Base-by-base conservation (phyloP, 1,140 invertebrate genomes). In the Caenorhabditis tropicalis region DNA sequence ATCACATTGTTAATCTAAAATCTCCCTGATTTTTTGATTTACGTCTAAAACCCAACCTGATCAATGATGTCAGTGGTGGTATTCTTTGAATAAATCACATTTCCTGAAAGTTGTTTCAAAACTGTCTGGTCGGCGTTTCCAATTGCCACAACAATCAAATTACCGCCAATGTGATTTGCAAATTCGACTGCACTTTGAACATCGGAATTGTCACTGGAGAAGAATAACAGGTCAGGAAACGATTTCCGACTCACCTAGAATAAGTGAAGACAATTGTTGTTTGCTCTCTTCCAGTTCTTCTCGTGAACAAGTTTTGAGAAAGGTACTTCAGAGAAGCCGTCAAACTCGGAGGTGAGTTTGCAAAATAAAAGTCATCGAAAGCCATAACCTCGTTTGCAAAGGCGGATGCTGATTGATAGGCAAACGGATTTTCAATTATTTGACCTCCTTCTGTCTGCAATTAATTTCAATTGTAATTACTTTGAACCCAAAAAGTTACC, bases 91-190 rank as follows among this genome's bases (percentile, higher is more conserved):
- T 36, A 65, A 29, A 82, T 49, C 39, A 82, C 82, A 70, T 82
- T 70, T 82, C 82, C 58, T 48, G 58, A 60, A 27, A 82, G 51
- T 43, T 82, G 36, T 29, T 51, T 74, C 29, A 82, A 74, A 46
- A 70, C 43, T 27, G 36, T 82, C 19, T 46, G 33, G 19, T 74
- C 60, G 0, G 58, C 36, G 27, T 49, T 27, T 2, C 58, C 82
- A 70, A 82, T 46, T 29, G 58, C 56, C 39, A 82, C 36, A 21
- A 60, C 24, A 49, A 82, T 82, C 39, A 74, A 39, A 48, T 46
- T 82, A 9, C 43, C 58, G 31, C 58, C 82, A 70, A 48, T 74
- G 36, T 46, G 33, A 48, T 70, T 74, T 19, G 58, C 82, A 70
- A 24, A 82, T 19, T 29, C 12, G 10, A 74, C 12, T 19, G 56